Conservation (phyloP, 2,888 invertebrate species). For the Rhagophthalmus giganteus region DNA sequence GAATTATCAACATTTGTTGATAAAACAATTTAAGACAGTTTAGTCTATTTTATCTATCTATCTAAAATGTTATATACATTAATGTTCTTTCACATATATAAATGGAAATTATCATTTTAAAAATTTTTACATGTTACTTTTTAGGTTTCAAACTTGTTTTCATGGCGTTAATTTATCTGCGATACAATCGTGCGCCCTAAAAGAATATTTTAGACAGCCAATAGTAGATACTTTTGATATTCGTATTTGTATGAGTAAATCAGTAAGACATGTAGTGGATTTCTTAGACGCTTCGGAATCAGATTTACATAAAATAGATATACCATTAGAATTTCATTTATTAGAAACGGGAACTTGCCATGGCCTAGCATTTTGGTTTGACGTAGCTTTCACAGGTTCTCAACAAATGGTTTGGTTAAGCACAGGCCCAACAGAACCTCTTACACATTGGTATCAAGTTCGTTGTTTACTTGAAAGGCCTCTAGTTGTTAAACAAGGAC, state of each 20-base stretch:
- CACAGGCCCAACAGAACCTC: constrained; percentile 95
- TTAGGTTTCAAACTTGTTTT: constrained; percentile 90
- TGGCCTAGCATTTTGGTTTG: constrained; percentile 99
- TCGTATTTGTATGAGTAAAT: constrained; percentile 93
- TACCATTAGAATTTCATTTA: constrained; percentile 91
- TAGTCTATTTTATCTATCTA: no score
- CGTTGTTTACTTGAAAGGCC: constrained; percentile 93
- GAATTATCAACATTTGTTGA: no score
- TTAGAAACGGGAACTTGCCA: constrained; percentile 93
- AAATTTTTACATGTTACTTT: constrained; percentile 4
- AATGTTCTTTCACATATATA: no score
- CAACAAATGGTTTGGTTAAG: constrained; percentile 94
- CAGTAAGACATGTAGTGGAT: constrained; percentile 90
- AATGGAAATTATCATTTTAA: no score
- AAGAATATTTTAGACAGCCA: constrained; percentile 97
- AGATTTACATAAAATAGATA: constrained; percentile 73
- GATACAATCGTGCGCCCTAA: constrained; percentile 88
- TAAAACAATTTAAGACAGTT: no score
- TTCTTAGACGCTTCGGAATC: constrained; percentile 90
- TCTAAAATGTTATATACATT: no score
- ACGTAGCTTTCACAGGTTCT: constrained; percentile 92
- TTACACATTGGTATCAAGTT: constrained; percentile 99
- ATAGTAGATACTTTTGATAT: constrained; percentile 99
- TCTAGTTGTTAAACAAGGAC: constrained; percentile 92
- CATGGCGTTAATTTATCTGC: constrained; percentile 96